These are phyloP conservation scores for Poeciliopsis occidentalis DNA, from an alignment of 2,113 vertebrate genomes.

Conservation along the genomic window DNA sequence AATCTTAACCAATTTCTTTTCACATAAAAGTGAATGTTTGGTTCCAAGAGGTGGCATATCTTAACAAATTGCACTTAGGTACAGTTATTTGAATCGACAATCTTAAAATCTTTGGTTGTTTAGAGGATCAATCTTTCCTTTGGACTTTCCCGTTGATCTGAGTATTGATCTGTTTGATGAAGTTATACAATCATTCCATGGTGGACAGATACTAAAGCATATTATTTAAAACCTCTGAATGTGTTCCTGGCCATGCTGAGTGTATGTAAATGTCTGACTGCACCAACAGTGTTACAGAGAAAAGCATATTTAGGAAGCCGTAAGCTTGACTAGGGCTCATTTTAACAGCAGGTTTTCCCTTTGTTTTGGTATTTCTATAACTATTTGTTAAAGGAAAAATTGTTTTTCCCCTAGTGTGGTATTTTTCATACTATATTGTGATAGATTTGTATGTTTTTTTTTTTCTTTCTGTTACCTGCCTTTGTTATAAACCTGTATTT, in stretches of 20 bases:
- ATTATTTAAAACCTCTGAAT: too few species aligned
- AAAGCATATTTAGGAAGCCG: background rate
- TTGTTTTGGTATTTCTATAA: background rate
- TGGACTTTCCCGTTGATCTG: too few species aligned
- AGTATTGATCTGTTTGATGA: too few species aligned
- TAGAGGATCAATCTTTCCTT: too few species aligned
- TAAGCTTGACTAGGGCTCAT: constrained; percentile 26
- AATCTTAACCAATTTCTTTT: too few species aligned
- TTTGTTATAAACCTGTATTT: constrained; percentile 6
- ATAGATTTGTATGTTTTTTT: constrained; percentile 5
- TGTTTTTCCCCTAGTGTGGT: constrained; percentile 8
- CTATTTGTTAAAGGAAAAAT: too few species aligned
- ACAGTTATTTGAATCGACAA: background rate
- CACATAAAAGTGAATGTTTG: too few species aligned
- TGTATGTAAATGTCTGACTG: too few species aligned
- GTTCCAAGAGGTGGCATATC: background rate
- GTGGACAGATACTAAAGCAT: too few species aligned
- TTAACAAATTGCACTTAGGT: background rate
- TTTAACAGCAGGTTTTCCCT: constrained; percentile 14
- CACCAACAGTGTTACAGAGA: too few species aligned
- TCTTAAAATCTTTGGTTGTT: background rate
- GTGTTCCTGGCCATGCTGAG: too few species aligned
- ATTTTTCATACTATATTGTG: constrained; percentile 4
- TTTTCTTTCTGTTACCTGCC: background rate
- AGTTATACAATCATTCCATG: too few species aligned